These are phyloP conservation scores for Drosophila punjabiensis DNA, from an alignment of 1,140 invertebrate genomes.

Conservation along the genomic window DNA sequence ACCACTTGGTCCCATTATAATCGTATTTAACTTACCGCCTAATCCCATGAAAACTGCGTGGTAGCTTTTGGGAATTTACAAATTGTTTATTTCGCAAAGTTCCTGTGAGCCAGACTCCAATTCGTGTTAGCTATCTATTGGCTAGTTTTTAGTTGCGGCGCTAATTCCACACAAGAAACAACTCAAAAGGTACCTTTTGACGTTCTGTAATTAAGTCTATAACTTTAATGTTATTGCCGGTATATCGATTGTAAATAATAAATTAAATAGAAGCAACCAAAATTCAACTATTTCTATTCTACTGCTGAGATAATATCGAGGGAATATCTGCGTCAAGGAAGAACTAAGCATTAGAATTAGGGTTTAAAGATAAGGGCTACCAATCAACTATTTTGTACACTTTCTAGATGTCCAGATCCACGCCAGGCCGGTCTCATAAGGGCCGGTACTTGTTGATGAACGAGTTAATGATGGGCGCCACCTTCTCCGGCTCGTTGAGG, in stretches of 20 bases:
- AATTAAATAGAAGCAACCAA: conserved; percentile 75
- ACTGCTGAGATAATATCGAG: conserved; percentile 31
- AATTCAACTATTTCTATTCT: not conserved
- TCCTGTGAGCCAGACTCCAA: conserved; percentile 5
- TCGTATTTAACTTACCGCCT: conserved; percentile 11
- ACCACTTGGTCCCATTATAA: conserved; percentile 30
- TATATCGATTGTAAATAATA: conserved; percentile 78
- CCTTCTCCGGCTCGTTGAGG: conserved; percentile 88
- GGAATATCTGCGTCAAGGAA: conserved; percentile 25
- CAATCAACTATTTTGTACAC: conserved; percentile 23
- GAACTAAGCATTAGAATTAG: conserved; percentile 7
- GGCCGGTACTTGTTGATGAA: conserved; percentile 87
- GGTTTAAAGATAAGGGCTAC: not conserved
- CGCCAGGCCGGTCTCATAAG: conserved; percentile 28
- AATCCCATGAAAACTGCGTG: not conserved
- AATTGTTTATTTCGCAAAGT: conserved; percentile 24
- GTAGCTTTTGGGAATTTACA: conserved; percentile 13
- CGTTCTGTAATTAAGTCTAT: conserved; percentile 64
- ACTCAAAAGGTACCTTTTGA: conserved; percentile 58
- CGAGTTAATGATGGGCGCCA: conserved; percentile 87
- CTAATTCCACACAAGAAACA: conserved; percentile 59
- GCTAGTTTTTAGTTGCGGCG: conserved; percentile 53
- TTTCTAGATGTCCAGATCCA: conserved; percentile 9
- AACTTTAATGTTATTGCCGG: conserved; percentile 76
- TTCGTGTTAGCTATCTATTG: conserved; percentile 50